Evolutionary conservation across 2,888 invertebrate species (phyloP).

Genomic region (Amaurobius ferox): DNA sequence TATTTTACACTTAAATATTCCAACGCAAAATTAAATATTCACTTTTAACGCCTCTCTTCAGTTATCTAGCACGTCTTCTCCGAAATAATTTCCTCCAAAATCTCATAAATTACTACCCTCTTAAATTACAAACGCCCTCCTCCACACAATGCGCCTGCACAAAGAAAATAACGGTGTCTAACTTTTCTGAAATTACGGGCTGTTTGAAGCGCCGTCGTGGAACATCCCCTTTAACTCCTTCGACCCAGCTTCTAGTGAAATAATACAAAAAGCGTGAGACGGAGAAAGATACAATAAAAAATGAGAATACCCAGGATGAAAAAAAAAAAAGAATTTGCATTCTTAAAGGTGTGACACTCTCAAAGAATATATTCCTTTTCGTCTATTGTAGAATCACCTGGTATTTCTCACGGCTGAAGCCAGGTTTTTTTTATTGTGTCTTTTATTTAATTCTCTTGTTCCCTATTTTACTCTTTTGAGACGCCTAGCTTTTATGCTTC

Average conservation of each 20-base stretch:
- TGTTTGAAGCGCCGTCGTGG: background rate
- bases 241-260: background rate
- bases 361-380: slow-evolving; percentile 36
- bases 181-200: background rate
- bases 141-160: too few species aligned
- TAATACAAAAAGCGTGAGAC: background rate
- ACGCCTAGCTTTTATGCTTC: slow-evolving; percentile 1
- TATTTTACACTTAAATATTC: too few species aligned
- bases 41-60: too few species aligned
- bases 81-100: too few species aligned
- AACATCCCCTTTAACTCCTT: background rate
- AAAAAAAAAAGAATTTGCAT: slow-evolving; percentile 38
- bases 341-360: slow-evolving; percentile 31
- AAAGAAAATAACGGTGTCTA: background rate
- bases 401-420: slow-evolving; percentile 38
- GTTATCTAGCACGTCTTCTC: too few species aligned
- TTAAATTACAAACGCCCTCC: too few species aligned
- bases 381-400: slow-evolving; percentile 47
- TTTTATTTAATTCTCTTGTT: slow-evolving; percentile 35
- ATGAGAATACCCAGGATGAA: background rate
- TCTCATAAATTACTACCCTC: too few species aligned
- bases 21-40: too few species aligned
- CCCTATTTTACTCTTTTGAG: background rate
- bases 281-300: background rate
- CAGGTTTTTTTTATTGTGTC: slow-evolving; percentile 16